These are phyloP conservation scores for Cepaea hortensis DNA, from an alignment of 2,888 invertebrate species.

Conservation along the genomic window DNA sequence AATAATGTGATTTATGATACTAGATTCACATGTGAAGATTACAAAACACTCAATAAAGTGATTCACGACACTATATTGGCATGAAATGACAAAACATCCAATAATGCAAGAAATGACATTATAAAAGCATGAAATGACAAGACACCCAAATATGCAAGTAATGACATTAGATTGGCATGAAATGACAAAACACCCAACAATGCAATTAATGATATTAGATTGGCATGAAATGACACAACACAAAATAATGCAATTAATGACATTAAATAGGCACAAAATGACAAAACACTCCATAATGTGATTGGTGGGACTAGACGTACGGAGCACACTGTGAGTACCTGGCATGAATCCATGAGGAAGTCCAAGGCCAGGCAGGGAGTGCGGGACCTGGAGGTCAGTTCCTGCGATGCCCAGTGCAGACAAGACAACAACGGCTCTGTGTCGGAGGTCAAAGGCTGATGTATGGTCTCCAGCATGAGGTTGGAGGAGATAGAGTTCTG, in stretches of 20 bases:
- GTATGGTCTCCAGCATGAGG: constrained; percentile 14
- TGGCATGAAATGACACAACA: too few species aligned
- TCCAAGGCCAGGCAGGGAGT: constrained; percentile 58
- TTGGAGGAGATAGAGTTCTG: constrained; percentile 12
- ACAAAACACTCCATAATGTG: too few species aligned
- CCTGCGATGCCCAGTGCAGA: constrained; percentile 43
- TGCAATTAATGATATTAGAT: too few species aligned
- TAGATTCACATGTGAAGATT: not conserved
- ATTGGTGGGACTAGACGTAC: too few species aligned
- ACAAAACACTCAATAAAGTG: not conserved
- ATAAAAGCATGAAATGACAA: too few species aligned
- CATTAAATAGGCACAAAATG: too few species aligned
- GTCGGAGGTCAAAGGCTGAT: constrained; percentile 20
- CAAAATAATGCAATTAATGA: too few species aligned
- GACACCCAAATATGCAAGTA: too few species aligned
- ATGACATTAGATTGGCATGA: not conserved
- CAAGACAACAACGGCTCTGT: constrained; percentile 37
- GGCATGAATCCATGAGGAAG: constrained; percentile 61
- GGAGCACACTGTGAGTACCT: constrained; percentile 50
- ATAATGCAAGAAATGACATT: too few species aligned
- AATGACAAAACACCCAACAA: not conserved
- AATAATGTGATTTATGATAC: not conserved
- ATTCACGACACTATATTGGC: too few species aligned
- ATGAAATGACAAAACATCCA: too few species aligned
- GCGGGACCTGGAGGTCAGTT: not conserved